A percentile compares a stretch with the other conserved stretches of the same genome.
Conservation (phyloP, 2,888 invertebrate species). For the Lepidocyrtoides sp. region DNA sequence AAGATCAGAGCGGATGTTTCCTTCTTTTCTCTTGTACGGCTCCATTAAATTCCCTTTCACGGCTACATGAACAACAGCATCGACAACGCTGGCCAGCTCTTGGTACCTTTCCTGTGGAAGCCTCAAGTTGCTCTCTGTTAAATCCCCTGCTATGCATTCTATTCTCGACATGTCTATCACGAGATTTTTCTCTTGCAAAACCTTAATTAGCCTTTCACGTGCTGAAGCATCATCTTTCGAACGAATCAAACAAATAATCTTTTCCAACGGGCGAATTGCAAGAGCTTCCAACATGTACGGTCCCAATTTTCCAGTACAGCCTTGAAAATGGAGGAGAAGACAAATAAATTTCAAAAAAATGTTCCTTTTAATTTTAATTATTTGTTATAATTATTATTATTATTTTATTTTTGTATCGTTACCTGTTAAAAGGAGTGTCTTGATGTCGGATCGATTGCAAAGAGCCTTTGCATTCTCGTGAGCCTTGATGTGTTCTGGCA, state of each 20-base stretch:
- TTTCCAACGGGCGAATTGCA: slow-evolving; percentile 40
- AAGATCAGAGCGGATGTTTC: slow-evolving; percentile 67
- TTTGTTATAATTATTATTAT: too few species aligned
- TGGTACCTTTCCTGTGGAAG: slow-evolving; percentile 61
- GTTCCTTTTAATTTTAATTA: too few species aligned
- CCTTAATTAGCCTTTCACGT: slow-evolving; percentile 61
- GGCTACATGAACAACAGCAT: slow-evolving; percentile 81
- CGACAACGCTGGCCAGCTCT: slow-evolving; percentile 50
- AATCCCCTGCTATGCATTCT: slow-evolving; percentile 74
- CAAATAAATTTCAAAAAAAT: background rate
- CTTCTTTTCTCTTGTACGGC: slow-evolving; percentile 60
- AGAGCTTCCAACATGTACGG: slow-evolving; percentile 74
- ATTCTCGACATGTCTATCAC: slow-evolving; percentile 66
- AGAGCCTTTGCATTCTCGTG: background rate
- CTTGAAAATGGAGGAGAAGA: slow-evolving; percentile 21
- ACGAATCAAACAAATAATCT: slow-evolving; percentile 78
- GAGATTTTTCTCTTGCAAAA: slow-evolving; percentile 74
- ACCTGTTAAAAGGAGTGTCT: slow-evolving; percentile 80
- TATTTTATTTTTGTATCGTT: too few species aligned
- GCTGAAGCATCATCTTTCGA: slow-evolving; percentile 65
- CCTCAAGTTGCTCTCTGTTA: slow-evolving; percentile 64
- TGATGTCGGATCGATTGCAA: slow-evolving; percentile 67
- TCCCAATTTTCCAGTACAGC: slow-evolving; percentile 80
- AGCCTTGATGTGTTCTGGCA: slow-evolving; percentile 69
- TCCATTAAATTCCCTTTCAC: slow-evolving; percentile 82